Evolutionary conservation across 2,797 vertebrate species (phyloP).

Genomic region (Peromyscus attwateri): DNA sequence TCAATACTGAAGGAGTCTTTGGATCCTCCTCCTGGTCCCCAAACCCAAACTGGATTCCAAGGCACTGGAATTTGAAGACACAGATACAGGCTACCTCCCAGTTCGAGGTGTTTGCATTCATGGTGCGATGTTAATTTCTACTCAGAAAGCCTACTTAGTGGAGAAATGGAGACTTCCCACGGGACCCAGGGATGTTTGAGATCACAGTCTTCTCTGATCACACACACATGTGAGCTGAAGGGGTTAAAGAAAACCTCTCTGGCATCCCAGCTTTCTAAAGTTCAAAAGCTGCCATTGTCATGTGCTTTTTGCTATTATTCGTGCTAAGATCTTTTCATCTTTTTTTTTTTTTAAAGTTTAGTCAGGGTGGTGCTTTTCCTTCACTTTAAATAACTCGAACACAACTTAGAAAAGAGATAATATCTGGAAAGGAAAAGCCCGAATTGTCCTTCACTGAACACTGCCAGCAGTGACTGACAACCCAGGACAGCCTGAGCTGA

Average conservation of each 20-base stretch:
- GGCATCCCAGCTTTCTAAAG: conserved; percentile 35
- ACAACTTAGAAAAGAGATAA: conserved; percentile 69
- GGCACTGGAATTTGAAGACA: neutral
- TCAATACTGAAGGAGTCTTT: neutral
- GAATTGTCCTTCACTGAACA: neutral
- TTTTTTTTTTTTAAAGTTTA: conserved; percentile 35
- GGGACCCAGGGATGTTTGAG: conserved; percentile 46
- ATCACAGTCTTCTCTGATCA: conserved; percentile 41
- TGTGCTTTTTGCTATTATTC: conserved; percentile 70
- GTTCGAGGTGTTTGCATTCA: neutral
- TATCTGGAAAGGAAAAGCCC: conserved; percentile 71
- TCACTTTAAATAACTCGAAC: conserved; percentile 67
- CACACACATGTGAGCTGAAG: conserved; percentile 41
- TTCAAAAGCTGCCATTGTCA: conserved; percentile 69
- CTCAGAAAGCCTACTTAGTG: conserved; percentile 48
- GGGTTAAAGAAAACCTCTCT: conserved; percentile 38
- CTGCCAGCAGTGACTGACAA: conserved; percentile 20
- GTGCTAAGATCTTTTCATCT: conserved; percentile 63
- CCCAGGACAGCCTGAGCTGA: neutral
- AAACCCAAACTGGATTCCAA: neutral
- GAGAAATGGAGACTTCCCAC: conserved; percentile 11
- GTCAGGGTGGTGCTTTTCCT: conserved; percentile 69
- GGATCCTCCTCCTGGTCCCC: neutral
- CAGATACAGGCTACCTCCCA: neutral
- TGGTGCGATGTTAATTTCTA: conserved; percentile 52